Evolutionary conservation across 1,140 invertebrate genomes (phyloP).

Genomic region (Trichogramma pretiosum): DNA sequence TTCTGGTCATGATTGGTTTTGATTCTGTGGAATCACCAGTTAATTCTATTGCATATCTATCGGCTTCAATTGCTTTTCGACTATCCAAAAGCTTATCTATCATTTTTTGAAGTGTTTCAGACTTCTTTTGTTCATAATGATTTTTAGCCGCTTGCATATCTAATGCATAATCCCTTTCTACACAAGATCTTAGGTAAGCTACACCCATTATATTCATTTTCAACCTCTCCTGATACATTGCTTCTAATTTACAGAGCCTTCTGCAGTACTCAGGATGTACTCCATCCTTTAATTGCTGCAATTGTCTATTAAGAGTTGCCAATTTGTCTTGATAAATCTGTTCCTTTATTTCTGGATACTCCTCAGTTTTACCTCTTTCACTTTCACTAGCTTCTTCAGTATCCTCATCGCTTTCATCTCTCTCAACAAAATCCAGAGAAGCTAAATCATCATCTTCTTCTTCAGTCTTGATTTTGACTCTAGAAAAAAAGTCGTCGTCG

Average conservation of each 20-base stretch:
- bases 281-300: constrained; percentile 80
- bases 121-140: constrained; percentile 93
- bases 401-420: constrained; percentile 54
- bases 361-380: constrained; percentile 72
- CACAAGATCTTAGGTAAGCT: constrained; percentile 74
- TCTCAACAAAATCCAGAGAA: constrained; percentile 39
- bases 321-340: constrained; percentile 95
- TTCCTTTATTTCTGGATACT: constrained; percentile 81
- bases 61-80: constrained; percentile 77
- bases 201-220: constrained; percentile 75
- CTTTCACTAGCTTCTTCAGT: constrained; percentile 85
- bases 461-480: too few species aligned
- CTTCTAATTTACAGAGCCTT: constrained; percentile 72
- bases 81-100: constrained; percentile 90
- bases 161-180: constrained; percentile 77
- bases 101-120: constrained; percentile 83
- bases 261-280: constrained; percentile 79
- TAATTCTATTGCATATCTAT: constrained; percentile 77
- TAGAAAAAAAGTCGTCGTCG: too few species aligned
- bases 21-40: constrained; percentile 80
- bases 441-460: constrained; percentile 43
- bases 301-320: constrained; percentile 76
- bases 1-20: constrained; percentile 72
- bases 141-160: constrained; percentile 81
- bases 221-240: constrained; percentile 60